Base-by-base conservation (phyloP, 2,113 vertebrate species). In the Puntigrus tetrazona region DNA sequence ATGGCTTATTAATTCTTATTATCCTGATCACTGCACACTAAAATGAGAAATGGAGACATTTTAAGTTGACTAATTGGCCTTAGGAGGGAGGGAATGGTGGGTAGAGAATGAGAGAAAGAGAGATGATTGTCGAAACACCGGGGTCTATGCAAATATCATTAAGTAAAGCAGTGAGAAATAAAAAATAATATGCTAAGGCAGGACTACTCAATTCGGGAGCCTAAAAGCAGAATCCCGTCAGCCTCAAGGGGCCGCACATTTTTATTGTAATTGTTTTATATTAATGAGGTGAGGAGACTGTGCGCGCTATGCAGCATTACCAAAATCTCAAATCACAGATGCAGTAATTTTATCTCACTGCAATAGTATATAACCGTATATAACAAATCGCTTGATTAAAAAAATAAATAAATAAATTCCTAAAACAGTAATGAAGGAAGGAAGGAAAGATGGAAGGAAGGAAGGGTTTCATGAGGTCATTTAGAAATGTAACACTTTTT, bases 1-100 rank as follows among this genome's bases (percentile, higher is more conserved):
- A 93, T 92, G 93, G 84, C 70, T 89, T 95, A 95, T 96, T 95
- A 95, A 96, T 96, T 95, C 92, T 92, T 97, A 97, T 97, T 97
- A 96, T 93, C 90, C 94, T 94, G 94, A 96, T 95, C 90, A 86
- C 91, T 96, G 95, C 96, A 92, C 93, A 93, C 94, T 94, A 92
- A 93, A 94, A 95, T 93, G 91, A 95, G 96, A 92, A 96, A 96
- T 95, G 89, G 95, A 96, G 94, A 96, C 90, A 88, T 96, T 91
- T 95, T 92, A 94, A 95, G 93, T 92, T 95, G 95, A 94, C 91
- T 96, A 96, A 96, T 95, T 95, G 93, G 92, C 86, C 93, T 92
- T 93, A 93, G 91, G 92, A 88, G 91, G 93, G 93, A 88, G 93
- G 88, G 77, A n/a, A 82, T 0, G 57, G 25, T 36, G 36, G 93